These are phyloP conservation scores for Jacana jacana DNA, from an alignment of 2,113 vertebrate genomes.

Conservation along the genomic window DNA sequence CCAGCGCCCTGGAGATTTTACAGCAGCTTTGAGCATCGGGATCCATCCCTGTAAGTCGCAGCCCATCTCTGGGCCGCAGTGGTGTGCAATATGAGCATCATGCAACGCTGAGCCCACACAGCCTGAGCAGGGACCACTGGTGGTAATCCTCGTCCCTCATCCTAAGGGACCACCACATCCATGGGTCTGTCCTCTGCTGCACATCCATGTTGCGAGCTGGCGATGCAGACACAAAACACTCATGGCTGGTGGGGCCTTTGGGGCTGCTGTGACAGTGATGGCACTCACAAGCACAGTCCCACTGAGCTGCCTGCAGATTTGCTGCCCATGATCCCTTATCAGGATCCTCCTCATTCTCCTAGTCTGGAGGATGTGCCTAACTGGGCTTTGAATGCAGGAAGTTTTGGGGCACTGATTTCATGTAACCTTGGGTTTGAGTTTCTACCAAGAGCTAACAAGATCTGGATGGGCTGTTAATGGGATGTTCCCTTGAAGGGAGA, in stretches of 20 bases:
- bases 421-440: not conserved
- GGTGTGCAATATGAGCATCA: not conserved
- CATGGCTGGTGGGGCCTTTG: not conserved
- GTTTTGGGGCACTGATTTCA: not conserved
- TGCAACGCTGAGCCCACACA: rapidly evolving
- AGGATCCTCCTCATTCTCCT: not conserved
- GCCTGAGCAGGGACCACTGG: rapidly evolving
- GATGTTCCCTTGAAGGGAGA: not conserved
- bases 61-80: rapidly evolving
- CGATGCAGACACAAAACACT: rapidly evolving
- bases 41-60: not conserved
- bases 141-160: not conserved
- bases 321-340: rapidly evolving
- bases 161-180: rapidly evolving
- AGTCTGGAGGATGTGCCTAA: not conserved
- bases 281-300: rapidly evolving
- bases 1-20: not conserved
- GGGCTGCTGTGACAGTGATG: not conserved
- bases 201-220: rapidly evolving
- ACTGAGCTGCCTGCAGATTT: no score
- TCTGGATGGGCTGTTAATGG: not conserved
- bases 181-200: rapidly evolving
- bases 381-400: not conserved
- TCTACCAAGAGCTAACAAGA: not conserved
- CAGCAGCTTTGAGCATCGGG: not conserved